These are phyloP conservation scores for Peromyscus attwateri DNA, from an alignment of 2,797 vertebrate genomes.

Conservation along the genomic window DNA sequence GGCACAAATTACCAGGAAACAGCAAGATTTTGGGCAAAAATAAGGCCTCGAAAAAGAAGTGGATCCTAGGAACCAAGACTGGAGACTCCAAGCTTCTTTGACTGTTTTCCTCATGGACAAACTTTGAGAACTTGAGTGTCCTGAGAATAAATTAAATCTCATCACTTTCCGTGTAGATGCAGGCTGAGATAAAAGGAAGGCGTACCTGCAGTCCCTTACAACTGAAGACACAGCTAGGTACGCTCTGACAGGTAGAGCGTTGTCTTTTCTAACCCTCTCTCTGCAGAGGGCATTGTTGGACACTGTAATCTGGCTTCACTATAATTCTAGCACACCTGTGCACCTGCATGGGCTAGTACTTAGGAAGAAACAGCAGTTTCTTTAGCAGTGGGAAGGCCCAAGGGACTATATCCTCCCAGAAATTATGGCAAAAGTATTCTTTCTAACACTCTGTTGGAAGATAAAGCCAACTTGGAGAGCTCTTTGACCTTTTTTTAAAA, in stretches of 20 bases:
- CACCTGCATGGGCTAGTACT: background rate
- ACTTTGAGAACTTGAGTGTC: constrained; percentile 11
- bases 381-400: background rate
- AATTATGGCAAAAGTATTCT: background rate
- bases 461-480: background rate
- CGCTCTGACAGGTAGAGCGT: background rate
- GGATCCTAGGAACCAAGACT: background rate
- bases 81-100: constrained; percentile 8
- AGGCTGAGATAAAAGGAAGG: background rate
- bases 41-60: background rate
- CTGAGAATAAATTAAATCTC: background rate
- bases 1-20: constrained; percentile 37
- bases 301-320: background rate
- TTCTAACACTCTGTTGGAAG: background rate
- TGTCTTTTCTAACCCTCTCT: background rate
- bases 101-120: constrained; percentile 14
- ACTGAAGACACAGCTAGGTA: background rate
- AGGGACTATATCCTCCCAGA: background rate
- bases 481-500: background rate
- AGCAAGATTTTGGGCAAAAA: constrained; percentile 4
- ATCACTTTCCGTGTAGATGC: background rate
- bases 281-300: background rate
- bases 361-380: background rate
- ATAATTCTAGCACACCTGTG: background rate
- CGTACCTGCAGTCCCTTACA: background rate